Percentiles rank a stretch among this genome's conserved stretches.
phyloP scores from a whole-genome alignment of 2,797 vertebrate species.

The Sebastes kiyomatsui region DNA sequence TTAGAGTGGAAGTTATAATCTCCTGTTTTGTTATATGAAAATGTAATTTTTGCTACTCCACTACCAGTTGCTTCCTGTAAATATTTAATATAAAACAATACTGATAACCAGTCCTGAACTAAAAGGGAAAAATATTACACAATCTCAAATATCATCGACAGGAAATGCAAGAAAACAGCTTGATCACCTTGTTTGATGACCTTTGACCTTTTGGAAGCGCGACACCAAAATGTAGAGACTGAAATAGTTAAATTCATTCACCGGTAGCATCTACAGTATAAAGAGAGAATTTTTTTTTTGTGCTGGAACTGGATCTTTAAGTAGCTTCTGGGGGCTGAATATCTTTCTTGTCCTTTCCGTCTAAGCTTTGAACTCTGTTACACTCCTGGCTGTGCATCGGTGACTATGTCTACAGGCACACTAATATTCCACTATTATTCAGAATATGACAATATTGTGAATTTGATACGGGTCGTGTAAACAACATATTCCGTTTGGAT shows the following conservation, averaged over 20 bases:
- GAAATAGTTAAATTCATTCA: neutral
- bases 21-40: neutral
- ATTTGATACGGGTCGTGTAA: no score
- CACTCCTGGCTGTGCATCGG: neutral
- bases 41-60: neutral
- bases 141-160: neutral
- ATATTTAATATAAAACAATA: neutral
- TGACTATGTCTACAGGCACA: no score
- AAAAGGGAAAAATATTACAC: neutral
- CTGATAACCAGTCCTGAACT: neutral
- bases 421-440: no score
- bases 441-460: no score
- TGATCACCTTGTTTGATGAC: neutral
- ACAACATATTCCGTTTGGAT: no score
- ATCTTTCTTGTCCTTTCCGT: neutral
- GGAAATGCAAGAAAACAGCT: neutral
- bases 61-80: neutral
- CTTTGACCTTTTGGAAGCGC: neutral
- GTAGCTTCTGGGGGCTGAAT: neutral
- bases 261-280: no score
- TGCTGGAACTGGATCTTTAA: no score
- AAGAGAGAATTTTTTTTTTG: no score
- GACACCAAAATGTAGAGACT: neutral
- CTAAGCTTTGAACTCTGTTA: neutral
- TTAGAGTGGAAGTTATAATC: neutral